Evolutionary conservation across 2,888 invertebrate genomes (phyloP).

Genomic region (Tupiocoris notatus): DNA sequence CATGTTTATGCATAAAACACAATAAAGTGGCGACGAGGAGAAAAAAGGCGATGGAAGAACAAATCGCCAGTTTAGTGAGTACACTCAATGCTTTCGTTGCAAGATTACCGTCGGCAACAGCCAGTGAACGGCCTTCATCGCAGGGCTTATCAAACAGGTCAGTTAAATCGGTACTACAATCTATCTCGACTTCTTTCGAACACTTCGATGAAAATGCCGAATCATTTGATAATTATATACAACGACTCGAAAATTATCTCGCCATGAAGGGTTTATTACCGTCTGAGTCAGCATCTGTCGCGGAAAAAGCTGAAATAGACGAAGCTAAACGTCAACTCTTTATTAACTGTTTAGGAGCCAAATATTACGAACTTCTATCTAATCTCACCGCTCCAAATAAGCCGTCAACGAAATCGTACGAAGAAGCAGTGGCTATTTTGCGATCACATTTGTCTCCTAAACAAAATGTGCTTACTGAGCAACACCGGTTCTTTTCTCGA

Average conservation of each 20-base stretch:
- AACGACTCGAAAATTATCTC: background rate
- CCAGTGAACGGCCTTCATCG: background rate
- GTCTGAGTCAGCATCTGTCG: background rate
- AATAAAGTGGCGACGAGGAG: no score
- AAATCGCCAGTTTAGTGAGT: background rate
- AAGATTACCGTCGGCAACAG: background rate
- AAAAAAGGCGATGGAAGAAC: no score
- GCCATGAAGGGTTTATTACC: background rate
- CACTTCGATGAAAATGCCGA: background rate
- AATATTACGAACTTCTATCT: background rate
- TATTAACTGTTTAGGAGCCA: background rate
- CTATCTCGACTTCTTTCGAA: background rate
- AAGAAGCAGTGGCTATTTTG: background rate
- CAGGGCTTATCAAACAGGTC: background rate
- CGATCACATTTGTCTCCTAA: background rate
- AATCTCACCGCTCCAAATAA: background rate
- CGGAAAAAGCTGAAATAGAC: background rate
- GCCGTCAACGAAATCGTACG: background rate
- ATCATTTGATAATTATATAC: background rate
- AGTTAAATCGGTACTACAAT: background rate
- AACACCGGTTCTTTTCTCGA: constrained; percentile 1
- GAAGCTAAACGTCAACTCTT: background rate
- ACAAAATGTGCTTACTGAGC: background rate
- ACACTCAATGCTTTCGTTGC: background rate
- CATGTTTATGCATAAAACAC: no score